These are phyloP conservation scores for Tetrax tetrax DNA, from an alignment of 2,113 vertebrate species.

Conservation along the genomic window DNA sequence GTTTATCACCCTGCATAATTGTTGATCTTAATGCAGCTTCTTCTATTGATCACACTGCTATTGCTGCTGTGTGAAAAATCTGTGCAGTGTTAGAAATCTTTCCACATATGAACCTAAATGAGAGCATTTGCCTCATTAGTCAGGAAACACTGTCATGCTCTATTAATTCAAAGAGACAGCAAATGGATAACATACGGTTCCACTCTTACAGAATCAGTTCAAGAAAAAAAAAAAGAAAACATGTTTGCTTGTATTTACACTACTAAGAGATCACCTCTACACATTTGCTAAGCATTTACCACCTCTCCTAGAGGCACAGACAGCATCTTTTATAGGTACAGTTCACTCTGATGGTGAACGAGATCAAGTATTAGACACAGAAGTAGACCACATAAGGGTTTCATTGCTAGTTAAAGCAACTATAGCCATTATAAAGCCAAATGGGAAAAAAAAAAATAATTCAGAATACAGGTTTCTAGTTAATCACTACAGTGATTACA, in stretches of 20 bases:
- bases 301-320: background rate
- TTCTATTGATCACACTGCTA: background rate
- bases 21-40: background rate
- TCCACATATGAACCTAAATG: background rate
- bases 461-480: background rate
- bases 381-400: background rate
- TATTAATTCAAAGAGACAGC: slow-evolving; percentile 46
- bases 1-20: background rate
- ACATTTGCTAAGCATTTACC: background rate
- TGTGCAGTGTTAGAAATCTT: background rate
- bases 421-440: background rate
- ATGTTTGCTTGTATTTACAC: slow-evolving; percentile 6
- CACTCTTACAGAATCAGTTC: background rate
- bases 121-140: slow-evolving; percentile 45
- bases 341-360: background rate
- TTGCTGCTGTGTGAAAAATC: background rate
- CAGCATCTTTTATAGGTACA: background rate
- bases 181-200: slow-evolving; percentile 35
- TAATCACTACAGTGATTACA: background rate
- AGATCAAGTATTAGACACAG: background rate
- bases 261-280: background rate
- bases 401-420: background rate
- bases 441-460: background rate
- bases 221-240: background rate
- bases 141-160: slow-evolving; percentile 28